Base-by-base conservation (phyloP, 2,888 invertebrate genomes). In the Amaurobius ferox region DNA sequence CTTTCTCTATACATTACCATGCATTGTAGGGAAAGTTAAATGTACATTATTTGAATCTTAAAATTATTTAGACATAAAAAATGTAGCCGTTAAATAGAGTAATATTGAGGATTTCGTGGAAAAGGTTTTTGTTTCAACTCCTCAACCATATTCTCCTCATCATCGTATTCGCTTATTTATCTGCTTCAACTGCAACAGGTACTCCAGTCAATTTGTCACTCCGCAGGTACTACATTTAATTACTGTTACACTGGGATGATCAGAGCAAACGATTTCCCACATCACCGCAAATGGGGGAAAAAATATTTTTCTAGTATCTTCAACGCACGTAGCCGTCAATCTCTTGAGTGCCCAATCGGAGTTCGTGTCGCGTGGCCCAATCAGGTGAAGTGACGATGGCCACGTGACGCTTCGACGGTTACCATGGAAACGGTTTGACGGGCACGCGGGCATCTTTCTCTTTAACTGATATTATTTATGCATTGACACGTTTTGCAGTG, bases 331-430 rank as follows among this genome's bases (percentile, higher is more conserved):
- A 5, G 23, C 23, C 55, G 55, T 55, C 55, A 55, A 55, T 55
- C 55, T 55, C 55, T 55, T 1, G 23, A 55, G 55, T 23, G 55
- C 66, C 44, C 76, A 19, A 39, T 30, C 16, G 61, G 62, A 32
- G 19, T 32, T 6, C 26, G 9, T 11, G 73, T 23, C 77, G 44
- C 72, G 83, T 72, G 83, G 48, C 77, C 71, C 64, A 40, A 71
- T 77, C 83, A 77, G 77, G 83, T 77, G 35, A 32, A 85, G 66
- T 85, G 83, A 85, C 77, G 70, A 32, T 13, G 9, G 67, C 55
- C 61, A 29, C 48, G 39, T 35, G 28, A 13, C 55, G 39, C 19
- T 29, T 29, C 48, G 74, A 44, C 74, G 68, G 64, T 66, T 55
- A 11, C 55, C 23, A 23, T 55, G 23, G 55, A 3, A 23, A 55